Conservation (phyloP, 1,140 invertebrate genomes). For the Platyura marginata region DNA sequence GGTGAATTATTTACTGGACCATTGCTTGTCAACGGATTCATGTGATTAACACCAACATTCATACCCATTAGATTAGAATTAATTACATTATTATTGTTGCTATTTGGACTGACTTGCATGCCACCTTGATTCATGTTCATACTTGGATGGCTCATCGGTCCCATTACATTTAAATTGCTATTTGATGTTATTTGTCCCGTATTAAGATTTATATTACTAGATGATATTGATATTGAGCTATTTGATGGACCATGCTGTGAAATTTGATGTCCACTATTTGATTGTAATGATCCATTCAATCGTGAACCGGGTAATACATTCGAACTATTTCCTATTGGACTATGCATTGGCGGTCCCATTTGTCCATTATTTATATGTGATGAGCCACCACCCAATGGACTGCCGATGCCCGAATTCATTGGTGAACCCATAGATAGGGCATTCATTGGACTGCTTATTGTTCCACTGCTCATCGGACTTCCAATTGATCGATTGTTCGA, state of each 20-base stretch:
- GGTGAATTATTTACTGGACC: constrained; percentile 30
- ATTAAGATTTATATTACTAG: not conserved
- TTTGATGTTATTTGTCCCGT: not conserved
- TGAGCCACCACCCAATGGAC: constrained; percentile 44
- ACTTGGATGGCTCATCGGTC: not conserved
- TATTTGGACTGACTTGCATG: not conserved
- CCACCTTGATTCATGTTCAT: not conserved
- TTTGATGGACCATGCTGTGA: not conserved
- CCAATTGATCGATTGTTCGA: too few relatives aligned
- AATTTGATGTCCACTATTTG: not conserved
- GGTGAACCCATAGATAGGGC: constrained; percentile 52
- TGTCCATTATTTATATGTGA: constrained; percentile 41
- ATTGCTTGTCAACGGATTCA: constrained; percentile 3
- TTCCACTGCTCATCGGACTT: constrained; percentile 33
- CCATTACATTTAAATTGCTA: not conserved
- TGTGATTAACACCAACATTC: constrained; percentile 2
- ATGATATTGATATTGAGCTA: not conserved
- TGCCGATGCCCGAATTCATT: constrained; percentile 49
- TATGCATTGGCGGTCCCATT: constrained; percentile 37
- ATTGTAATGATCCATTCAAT: constrained; percentile 20
- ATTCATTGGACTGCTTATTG: constrained; percentile 43
- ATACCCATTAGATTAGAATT: constrained; percentile 6
- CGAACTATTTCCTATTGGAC: constrained; percentile 23
- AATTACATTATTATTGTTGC: not conserved
- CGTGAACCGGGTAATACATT: constrained; percentile 12